A percentile compares a stretch with the other conserved stretches of the same genome.
phyloP scores from a whole-genome alignment of 2,888 invertebrate genomes.

The Trichacis sp. region DNA sequence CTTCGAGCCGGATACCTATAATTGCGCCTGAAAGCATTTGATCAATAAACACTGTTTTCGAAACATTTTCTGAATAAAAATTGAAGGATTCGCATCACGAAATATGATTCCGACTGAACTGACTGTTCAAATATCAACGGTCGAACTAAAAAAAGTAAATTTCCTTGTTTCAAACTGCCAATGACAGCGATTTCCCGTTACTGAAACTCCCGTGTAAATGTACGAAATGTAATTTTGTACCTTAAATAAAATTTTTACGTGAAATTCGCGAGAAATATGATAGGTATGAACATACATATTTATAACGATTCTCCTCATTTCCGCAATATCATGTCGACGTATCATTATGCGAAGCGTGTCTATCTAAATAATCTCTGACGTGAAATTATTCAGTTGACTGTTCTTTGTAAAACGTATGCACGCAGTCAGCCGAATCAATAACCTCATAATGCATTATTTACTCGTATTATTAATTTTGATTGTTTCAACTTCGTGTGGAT shows the following conservation, averaged over 20 bases:
- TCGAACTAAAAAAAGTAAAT: slow-evolving; percentile 8
- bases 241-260: not conserved
- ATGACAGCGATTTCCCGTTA: too few relatives aligned
- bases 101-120: too few relatives aligned
- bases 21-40: too few relatives aligned
- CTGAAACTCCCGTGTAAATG: too few relatives aligned
- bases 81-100: too few relatives aligned
- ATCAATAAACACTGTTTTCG: too few relatives aligned
- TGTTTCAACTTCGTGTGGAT: too few relatives aligned
- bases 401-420: slow-evolving; percentile 3
- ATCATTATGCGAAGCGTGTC: slow-evolving; percentile 10
- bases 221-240: too few relatives aligned
- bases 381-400: slow-evolving; percentile 11
- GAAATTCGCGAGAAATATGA: not conserved
- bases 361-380: slow-evolving; percentile 10
- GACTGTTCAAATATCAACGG: not conserved
- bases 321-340: slow-evolving; percentile 18
- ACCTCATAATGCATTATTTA: slow-evolving; percentile 4
- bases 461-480: not conserved
- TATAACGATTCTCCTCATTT: slow-evolving; percentile 15
- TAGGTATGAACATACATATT: not conserved
- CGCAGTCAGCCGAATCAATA: not conserved
- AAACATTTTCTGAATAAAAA: too few relatives aligned
- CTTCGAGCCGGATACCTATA: too few relatives aligned
- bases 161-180: too few relatives aligned